These are phyloP conservation scores for Cheilosia scutellata DNA, from an alignment of 2,888 invertebrate genomes.

Conservation along the genomic window DNA sequence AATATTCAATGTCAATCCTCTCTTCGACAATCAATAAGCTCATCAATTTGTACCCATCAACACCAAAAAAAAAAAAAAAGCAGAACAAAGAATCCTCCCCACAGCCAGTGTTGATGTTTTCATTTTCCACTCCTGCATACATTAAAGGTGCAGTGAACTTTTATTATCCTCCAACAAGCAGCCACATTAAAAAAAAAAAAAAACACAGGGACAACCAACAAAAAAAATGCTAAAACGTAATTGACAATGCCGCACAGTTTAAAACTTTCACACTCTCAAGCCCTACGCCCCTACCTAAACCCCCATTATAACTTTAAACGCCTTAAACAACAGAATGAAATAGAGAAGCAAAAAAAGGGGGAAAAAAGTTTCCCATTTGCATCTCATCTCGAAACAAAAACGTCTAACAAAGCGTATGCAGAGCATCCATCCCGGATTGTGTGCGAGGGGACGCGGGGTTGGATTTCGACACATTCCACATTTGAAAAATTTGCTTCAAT, in stretches of 20 bases:
- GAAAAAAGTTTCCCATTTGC: conserved; percentile 38
- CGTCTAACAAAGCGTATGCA: conserved; percentile 42
- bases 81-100: conserved; percentile 1
- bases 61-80: background rate
- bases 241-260: conserved; percentile 69
- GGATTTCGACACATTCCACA: conserved; percentile 61
- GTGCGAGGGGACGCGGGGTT: background rate
- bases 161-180: conserved; percentile 34
- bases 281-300: background rate
- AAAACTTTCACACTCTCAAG: conserved; percentile 53
- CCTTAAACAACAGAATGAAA: conserved; percentile 49
- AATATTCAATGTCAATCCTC: conserved; percentile 66
- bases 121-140: conserved; percentile 22
- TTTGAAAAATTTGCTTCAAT: conserved; percentile 74
- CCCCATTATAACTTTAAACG: conserved; percentile 42
- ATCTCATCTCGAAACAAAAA: conserved; percentile 53
- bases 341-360: conserved; percentile 30
- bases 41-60: conserved; percentile 52
- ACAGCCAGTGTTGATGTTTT: conserved; percentile 30
- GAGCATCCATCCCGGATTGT: conserved; percentile 5
- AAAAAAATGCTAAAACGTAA: conserved; percentile 41
- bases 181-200: background rate
- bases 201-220: background rate
- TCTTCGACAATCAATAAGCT: conserved; percentile 56
- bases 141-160: conserved; percentile 59